Evolutionary conservation across 2,113 vertebrate genomes (phyloP), one percentile per base, ranked within the genome.

Genomic region (Petrocephalus zakoni): DNA sequence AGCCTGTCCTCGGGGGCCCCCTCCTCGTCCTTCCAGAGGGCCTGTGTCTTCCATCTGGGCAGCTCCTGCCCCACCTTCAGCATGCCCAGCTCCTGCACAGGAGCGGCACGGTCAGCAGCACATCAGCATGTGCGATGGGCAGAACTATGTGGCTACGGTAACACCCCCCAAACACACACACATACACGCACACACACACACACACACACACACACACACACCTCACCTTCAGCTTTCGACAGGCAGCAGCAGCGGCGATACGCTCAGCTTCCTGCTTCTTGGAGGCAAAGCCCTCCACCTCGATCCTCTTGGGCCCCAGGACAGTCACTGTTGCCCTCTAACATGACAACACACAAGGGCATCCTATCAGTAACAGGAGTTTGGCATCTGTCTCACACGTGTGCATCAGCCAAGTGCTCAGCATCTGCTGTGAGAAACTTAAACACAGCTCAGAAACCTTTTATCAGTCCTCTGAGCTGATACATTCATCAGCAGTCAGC

Each of bases 281-380:
- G 88, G 95, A 94, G 85, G 97, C 97, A 34, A 95, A 97, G 68
- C 97, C 98, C 91, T 98, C 97, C 55, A 96, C 95, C 90, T 97
- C 95, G 68, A 99, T 96, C 0, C 93, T 97, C 94, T 95, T 95
- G 0, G 98, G 98, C 98, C 98, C 99, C 64, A 93, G 94, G 53
- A 99, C 93, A 0, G 96, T 96, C 75, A 99, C 95, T 2, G 96
- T 97, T 86, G 96, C 97, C 94, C 95, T 98, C 98, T 99, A 91
- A 21, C 90, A 87, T 91, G 78, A 89, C 88, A 37, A 6, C 5
- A 64, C 2, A 90, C 13, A 82, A 85, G 0, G n/a, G 64, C 37
- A 83, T 56, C 0, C 15, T 52, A 46, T 17, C 25, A 51, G 22
- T 52, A 13, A 37, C 51, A 37, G 53, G 4, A 47, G 19, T 8